phyloP scores from a whole-genome alignment of 2,113 vertebrate genomes.

The Cyprinodon brontotheroides region DNA sequence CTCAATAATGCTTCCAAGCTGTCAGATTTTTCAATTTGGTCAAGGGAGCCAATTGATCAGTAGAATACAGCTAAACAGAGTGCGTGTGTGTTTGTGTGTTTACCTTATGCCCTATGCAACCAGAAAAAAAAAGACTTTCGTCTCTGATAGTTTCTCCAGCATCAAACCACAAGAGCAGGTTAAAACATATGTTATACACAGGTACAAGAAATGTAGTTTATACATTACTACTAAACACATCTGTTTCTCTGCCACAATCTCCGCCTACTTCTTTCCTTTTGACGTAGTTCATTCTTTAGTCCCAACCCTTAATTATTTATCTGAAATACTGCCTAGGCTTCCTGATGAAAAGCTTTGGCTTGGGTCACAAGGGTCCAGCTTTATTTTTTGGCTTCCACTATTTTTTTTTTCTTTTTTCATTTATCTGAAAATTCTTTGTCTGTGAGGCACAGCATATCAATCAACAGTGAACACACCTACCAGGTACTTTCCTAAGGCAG shows the following conservation, averaged over 20 bases:
- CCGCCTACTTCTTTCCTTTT: conserved; percentile 22
- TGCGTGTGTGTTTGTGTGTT: too few species aligned
- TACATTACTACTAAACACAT: conserved; percentile 40
- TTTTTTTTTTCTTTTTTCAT: not conserved
- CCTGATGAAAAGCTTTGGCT: conserved; percentile 39
- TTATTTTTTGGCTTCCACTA: not conserved
- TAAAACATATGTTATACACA: not conserved
- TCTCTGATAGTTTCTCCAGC: too few species aligned
- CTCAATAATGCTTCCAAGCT: too few species aligned
- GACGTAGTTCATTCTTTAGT: conserved; percentile 48
- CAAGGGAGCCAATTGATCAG: too few species aligned
- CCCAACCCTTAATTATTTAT: conserved; percentile 55
- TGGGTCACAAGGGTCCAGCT: not conserved
- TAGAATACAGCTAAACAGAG: too few species aligned
- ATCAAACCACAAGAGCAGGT: too few species aligned
- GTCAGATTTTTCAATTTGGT: too few species aligned
- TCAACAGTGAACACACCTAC: not conserved
- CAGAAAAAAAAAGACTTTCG: too few species aligned
- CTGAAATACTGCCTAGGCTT: conserved; percentile 53
- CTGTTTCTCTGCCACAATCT: conserved; percentile 66
- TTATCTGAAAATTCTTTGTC: conserved; percentile 1
- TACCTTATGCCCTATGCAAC: too few species aligned
- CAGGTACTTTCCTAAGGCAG: not conserved
- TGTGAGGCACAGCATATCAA: not conserved
- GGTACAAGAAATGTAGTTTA: conserved; percentile 19